These are phyloP conservation scores for Leptoteleia sp. DNA, from an alignment of 1,140 invertebrate genomes.

Conservation along the genomic window DNA sequence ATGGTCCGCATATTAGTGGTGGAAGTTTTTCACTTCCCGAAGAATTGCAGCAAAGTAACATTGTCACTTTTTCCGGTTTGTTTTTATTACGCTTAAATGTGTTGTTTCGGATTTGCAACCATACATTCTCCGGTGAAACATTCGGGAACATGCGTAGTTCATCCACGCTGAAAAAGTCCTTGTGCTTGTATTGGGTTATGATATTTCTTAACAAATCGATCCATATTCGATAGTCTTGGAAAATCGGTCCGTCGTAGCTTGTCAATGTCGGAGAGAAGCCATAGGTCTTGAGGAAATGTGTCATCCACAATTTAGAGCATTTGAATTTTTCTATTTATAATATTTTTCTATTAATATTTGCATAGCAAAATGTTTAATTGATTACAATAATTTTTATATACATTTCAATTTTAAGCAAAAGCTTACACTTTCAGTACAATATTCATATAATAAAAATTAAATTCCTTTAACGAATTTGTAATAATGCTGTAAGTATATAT, in stretches of 20 bases:
- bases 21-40: slow-evolving; percentile 71
- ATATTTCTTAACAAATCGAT: slow-evolving; percentile 67
- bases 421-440: too few species aligned
- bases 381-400: too few species aligned
- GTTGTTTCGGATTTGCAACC: not conserved
- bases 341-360: too few species aligned
- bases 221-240: slow-evolving; percentile 71
- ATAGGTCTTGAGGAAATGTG: slow-evolving; percentile 68
- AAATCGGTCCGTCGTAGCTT: slow-evolving; percentile 64
- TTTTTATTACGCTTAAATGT: not conserved
- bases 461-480: too few species aligned
- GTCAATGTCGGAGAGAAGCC: slow-evolving; percentile 64
- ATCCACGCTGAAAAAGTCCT: slow-evolving; percentile 71
- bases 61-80: slow-evolving; percentile 33
- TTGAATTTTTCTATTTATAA: slow-evolving; percentile 68
- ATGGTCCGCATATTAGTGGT: slow-evolving; percentile 68
- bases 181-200: slow-evolving; percentile 66
- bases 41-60: slow-evolving; percentile 70
- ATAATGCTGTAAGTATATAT: too few species aligned
- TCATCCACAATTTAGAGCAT: slow-evolving; percentile 70
- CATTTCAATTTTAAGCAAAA: too few species aligned
- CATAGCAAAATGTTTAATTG: too few species aligned
- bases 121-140: slow-evolving; percentile 27
- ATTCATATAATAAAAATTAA: too few species aligned
- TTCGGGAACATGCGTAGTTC: slow-evolving; percentile 70